Evolutionary conservation across 2,797 vertebrate species (phyloP).

Genomic region (Anabacerthia variegaticeps): DNA sequence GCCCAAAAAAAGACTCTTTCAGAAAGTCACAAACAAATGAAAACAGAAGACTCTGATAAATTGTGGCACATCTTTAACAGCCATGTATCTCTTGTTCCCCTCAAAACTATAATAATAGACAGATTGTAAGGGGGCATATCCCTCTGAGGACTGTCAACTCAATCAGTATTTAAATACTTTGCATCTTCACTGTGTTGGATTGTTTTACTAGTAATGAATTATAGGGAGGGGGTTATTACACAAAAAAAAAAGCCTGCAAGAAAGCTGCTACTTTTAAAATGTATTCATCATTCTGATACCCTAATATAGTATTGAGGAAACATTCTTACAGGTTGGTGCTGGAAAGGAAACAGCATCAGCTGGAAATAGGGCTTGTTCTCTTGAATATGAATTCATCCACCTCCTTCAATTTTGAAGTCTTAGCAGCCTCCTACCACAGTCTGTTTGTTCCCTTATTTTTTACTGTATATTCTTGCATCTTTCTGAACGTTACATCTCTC

Average conservation of each 20-base stretch:
- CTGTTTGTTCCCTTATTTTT: not conserved
- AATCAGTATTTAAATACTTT: not conserved
- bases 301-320: not conserved
- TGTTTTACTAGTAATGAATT: not conserved
- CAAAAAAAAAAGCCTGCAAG: not conserved
- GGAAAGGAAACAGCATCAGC: not conserved
- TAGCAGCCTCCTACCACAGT: not conserved
- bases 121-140: constrained; percentile 4
- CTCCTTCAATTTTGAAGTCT: not conserved
- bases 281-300: not conserved
- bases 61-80: not conserved
- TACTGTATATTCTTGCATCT: not conserved
- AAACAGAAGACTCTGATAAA: constrained; percentile 52
- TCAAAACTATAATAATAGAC: not conserved
- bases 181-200: not conserved
- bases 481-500: not conserved
- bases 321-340: not conserved
- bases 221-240: accelerated
- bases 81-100: not conserved
- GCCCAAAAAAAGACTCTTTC: constrained; percentile 56
- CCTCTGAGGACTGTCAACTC: not conserved
- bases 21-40: constrained; percentile 54
- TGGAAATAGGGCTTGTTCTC: not conserved
- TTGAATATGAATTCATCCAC: not conserved
- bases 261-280: not conserved